Conservation (phyloP, 2,888 invertebrate genomes). For the Eulithis prunata region DNA sequence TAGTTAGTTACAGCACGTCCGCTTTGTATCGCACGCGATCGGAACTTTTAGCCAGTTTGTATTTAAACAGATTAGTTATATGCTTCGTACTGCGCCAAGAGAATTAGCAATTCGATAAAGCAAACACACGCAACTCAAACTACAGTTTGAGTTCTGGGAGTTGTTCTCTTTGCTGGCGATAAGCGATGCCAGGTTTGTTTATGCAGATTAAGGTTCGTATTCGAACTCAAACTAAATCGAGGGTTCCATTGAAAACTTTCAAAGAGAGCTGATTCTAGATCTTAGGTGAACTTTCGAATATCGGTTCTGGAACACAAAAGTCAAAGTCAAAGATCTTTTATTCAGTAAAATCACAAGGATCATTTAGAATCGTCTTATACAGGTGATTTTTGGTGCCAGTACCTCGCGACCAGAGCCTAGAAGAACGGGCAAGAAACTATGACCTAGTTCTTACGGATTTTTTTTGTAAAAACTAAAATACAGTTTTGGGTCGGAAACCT, state of each 20-base stretch:
- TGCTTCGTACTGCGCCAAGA: conserved; percentile 37
- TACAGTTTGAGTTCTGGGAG: conserved; percentile 32
- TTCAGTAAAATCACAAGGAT: no score
- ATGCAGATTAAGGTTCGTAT: conserved; percentile 13
- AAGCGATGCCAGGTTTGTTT: conserved; percentile 17
- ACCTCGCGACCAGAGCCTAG: no score
- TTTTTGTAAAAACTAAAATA: no score
- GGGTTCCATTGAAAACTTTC: not conserved
- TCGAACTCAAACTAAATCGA: conserved; percentile 10
- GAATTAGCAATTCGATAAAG: conserved; percentile 56
- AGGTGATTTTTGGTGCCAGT: no score
- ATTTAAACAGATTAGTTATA: conserved; percentile 52
- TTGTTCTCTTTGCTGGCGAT: conserved; percentile 32
- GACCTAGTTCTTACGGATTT: no score
- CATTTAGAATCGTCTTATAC: no score
- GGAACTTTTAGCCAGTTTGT: conserved; percentile 43
- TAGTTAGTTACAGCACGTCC: conserved; percentile 39
- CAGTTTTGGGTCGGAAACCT: no score
- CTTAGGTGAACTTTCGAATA: not conserved
- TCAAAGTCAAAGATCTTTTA: no score
- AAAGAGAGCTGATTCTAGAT: not conserved
- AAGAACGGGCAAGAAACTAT: no score
- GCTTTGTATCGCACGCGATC: conserved; percentile 46
- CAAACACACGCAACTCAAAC: conserved; percentile 51
- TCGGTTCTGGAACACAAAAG: no score